Conservation (phyloP, 2,797 vertebrate species). For the Macropus fuliginosus region DNA sequence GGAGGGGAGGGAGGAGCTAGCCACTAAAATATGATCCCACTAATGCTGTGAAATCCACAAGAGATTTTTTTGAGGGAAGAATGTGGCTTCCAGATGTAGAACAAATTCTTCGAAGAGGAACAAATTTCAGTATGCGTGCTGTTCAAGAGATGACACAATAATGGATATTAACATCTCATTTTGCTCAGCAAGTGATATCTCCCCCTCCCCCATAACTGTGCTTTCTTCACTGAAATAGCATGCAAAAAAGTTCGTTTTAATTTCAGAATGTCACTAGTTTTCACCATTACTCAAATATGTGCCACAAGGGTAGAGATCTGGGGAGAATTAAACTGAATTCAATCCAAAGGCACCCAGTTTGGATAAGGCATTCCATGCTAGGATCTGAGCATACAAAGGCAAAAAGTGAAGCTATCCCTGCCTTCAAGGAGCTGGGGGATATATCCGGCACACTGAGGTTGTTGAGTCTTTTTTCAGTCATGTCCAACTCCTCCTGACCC, state of each 20-base stretch:
- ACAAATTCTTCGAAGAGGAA: neutral
- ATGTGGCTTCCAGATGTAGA: neutral
- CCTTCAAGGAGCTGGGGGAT: neutral
- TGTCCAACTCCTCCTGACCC: neutral
- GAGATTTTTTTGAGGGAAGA: neutral
- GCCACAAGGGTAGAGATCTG: neutral
- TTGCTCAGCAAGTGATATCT: slow-evolving; percentile 1
- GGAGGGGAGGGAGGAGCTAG: neutral
- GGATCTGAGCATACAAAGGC: neutral
- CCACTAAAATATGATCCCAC: neutral
- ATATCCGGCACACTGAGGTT: neutral
- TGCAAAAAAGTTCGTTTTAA: neutral
- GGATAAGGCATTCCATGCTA: neutral
- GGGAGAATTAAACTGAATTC: neutral
- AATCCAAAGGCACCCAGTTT: neutral
- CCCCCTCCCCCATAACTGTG: neutral
- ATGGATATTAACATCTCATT: neutral
- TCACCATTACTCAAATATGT: neutral
- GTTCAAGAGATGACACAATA: neutral
- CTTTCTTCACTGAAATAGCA: slow-evolving; percentile 5
- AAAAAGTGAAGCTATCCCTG: neutral
- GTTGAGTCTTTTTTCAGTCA: neutral
- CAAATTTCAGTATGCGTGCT: neutral
- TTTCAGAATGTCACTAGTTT: neutral
- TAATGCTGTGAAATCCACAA: slow-evolving; percentile 1